Evolutionary conservation across 2,888 invertebrate species (phyloP), one percentile per base, ranked within the genome.

Genomic region (Synergus japonicus): DNA sequence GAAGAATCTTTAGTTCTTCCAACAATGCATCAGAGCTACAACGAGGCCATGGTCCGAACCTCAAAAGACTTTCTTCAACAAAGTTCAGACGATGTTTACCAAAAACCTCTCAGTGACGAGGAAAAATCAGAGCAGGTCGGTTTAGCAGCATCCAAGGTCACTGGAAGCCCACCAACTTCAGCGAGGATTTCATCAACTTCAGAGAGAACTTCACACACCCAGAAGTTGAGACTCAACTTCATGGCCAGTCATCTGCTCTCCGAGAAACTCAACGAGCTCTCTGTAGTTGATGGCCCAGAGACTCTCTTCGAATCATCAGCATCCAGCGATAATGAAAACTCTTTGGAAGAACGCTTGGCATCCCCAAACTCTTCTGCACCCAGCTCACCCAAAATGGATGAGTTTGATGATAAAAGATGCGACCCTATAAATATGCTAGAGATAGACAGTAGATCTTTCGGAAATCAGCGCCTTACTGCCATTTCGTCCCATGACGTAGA

Each of bases 41-140:
- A 78, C 63, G 76, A 82, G 43, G 29, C 69, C 77, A 37, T 64
- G 43, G 80, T 78, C 63, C 60, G 49, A 77, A 69, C 37, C 87
- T 63, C 88, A 90, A 15, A 86, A 89, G 46, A 46, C 79, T 90
- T 90, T 78, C 91, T 90, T 77, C 18, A 22, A 46, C 89, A 91
- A 76, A 91, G 91, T 78, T 86, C 89, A 22, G 83, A 84, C 54
- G 79, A 84, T 10, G 84, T 84, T 54, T 54, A 49, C n/a, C 54
- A 73, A n/a, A 73, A 73, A 79, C 94, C 94, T 12, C 89, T 94
- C 77, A 94, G 94, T 87, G 94, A 95, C 87, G 94, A 95, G 85
- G 94, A 95, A 84, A 94, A 94, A 77, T 83, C 84, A 1, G 83
- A 84, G 86, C 89, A 92, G 12, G 91, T 92, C 77, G 92, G 91